These are phyloP conservation scores for Alosa alosa DNA, from an alignment of 2,113 vertebrate species.

Conservation along the genomic window DNA sequence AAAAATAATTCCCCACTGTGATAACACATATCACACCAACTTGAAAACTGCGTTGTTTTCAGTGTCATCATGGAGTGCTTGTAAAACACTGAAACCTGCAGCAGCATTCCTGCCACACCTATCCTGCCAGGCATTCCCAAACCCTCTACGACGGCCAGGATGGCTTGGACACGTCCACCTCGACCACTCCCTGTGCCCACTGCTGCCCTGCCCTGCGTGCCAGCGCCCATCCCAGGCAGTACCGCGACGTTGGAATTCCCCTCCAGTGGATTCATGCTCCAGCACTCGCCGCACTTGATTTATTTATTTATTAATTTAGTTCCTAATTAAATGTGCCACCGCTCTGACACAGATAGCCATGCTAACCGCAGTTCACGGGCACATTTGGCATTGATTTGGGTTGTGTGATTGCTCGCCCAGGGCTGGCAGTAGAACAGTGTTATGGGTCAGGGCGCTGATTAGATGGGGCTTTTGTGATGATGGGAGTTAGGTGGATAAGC, in stretches of 20 bases:
- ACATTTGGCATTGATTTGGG: slow-evolving; percentile 5
- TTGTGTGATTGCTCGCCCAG: not conserved
- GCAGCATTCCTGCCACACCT: not conserved
- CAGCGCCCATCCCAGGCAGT: not conserved
- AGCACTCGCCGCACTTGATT: not conserved
- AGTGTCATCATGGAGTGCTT: not conserved
- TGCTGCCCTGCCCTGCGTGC: not conserved
- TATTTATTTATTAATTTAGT: slow-evolving; percentile 11
- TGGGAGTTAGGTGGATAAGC: not conserved
- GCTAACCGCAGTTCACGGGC: not conserved
- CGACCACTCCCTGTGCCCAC: not conserved
- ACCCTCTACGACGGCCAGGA: not conserved
- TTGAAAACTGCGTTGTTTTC: not conserved
- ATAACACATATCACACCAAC: not conserved
- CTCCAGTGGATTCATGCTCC: not conserved
- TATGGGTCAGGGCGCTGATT: slow-evolving; percentile 11
- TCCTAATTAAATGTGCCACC: slow-evolving; percentile 6
- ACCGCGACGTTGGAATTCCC: not conserved
- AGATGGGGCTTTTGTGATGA: not conserved
- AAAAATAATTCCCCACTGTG: not conserved
- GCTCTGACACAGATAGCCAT: not conserved
- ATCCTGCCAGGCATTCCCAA: not conserved
- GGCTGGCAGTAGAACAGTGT: not conserved
- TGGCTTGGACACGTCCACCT: not conserved
- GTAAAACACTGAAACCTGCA: not conserved